Evolutionary conservation across 1,140 invertebrate genomes (phyloP), one percentile per base, ranked within the genome.

Genomic region (Globodera rostochiensis): DNA sequence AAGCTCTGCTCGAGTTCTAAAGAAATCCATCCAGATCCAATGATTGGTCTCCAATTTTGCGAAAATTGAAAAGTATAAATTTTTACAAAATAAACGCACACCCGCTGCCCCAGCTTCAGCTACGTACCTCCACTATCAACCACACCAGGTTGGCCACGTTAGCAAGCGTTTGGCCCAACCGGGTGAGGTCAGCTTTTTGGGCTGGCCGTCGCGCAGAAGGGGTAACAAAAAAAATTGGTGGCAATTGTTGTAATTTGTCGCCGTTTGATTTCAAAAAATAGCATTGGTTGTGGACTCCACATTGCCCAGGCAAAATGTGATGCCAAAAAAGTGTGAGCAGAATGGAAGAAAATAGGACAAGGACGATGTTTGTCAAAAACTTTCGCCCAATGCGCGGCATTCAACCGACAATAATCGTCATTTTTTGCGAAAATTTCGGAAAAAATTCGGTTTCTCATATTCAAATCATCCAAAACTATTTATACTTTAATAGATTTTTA

Each of bases 171-270:
- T 98, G 95, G 46, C 69, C 74, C 8, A 99, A 91, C 87, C 96
- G 92, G 69, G 95, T 96, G 11, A 98, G 91, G 90, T 98, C 96
- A 21, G 96, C 96, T 91, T 97, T 98, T 91, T 98, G 97, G 73
- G 95, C 94, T 50, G 94, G 93, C 73, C 96, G 92, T n/a, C 93
- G 90, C 90, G 97, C 95, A 1, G 96, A 98, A 46, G 96, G 96
- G 6, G 96, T 98, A 77, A 98, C 94, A 6, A 94, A 94, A 91
- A 87, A 84, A 45, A 84, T 84, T 49, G 64, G 60, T 15, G n/a
- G 6, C 11, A 15, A 11, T 71, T 47, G 69, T 69, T 69, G 50
- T 53, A 9, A 7, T 36, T 13, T 13, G 57, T 15, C 57, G 57
- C 15, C 57, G 19, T 19, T 64, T 64, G 19, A 64, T 64, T 64